phyloP scores from a whole-genome alignment of 2,113 vertebrate genomes.

The Catharus bicknelli region DNA sequence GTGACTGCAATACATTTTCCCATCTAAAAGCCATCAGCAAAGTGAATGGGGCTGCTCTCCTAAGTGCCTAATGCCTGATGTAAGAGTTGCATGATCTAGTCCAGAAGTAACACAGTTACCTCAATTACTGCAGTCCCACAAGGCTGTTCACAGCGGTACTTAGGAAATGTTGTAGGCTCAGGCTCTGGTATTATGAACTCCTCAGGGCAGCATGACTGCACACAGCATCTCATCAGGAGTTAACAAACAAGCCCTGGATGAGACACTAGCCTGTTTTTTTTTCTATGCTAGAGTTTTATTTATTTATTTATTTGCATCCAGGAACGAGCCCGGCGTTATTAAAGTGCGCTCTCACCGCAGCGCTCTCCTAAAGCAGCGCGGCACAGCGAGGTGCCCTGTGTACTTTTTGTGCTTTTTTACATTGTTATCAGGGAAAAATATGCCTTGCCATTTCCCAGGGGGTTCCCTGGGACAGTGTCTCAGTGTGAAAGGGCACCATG shows the following conservation, averaged over 20 bases:
- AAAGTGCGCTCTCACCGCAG: not conserved
- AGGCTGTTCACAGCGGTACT: constrained; percentile 35
- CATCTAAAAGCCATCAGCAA: constrained; percentile 39
- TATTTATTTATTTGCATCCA: not conserved
- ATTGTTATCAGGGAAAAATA: constrained; percentile 64
- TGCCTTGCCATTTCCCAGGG: constrained; percentile 49
- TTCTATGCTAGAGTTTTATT: not conserved
- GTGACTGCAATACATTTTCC: not conserved
- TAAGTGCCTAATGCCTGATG: constrained; percentile 46
- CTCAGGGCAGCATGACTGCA: constrained; percentile 34
- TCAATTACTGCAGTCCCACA: constrained; percentile 53
- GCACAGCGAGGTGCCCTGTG: not conserved
- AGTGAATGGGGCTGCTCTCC: not conserved
- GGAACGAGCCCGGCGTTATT: rapidly evolving
- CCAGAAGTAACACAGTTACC: constrained; percentile 51
- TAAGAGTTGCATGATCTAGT: constrained; percentile 36
- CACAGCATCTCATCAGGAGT: constrained; percentile 24
- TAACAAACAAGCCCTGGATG: constrained; percentile 50
- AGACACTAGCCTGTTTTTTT: not conserved
- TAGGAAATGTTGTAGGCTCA: not conserved
- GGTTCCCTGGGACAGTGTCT: constrained; percentile 42
- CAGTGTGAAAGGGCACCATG: constrained; percentile 62
- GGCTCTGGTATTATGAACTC: constrained; percentile 35
- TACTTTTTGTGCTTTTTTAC: not conserved
- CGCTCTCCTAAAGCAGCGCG: not conserved